Percentiles rank a stretch among this genome's conserved stretches.
Evolutionary conservation across 2,888 invertebrate genomes (phyloP).

Genomic region (Exocentrus adspersus): DNA sequence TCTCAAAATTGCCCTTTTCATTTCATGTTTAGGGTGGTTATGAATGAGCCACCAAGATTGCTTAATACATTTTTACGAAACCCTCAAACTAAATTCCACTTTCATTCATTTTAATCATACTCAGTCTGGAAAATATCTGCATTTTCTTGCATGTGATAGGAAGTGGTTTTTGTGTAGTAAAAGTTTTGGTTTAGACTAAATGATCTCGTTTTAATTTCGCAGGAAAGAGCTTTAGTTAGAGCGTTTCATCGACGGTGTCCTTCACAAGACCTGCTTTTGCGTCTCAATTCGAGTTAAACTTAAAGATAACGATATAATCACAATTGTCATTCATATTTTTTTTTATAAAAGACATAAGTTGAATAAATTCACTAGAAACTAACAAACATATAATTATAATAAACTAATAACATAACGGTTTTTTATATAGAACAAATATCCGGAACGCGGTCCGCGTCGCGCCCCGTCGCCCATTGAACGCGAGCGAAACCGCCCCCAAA

Average conservation of each 20-base stretch:
- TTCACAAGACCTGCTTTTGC: conserved; percentile 53
- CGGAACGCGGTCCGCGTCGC: conserved; percentile 37
- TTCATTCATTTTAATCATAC: background rate
- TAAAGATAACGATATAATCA: conserved; percentile 57
- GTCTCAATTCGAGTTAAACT: conserved; percentile 56
- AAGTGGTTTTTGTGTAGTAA: no score
- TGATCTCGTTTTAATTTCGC: no score
- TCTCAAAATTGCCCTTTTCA: background rate
- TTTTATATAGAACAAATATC: conserved; percentile 56
- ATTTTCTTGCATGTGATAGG: no score
- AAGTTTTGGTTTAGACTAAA: no score
- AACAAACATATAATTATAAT: conserved; percentile 62
- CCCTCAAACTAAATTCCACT: background rate
- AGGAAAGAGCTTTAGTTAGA: conserved; percentile 35
- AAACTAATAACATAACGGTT: conserved; percentile 63
- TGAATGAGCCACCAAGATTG: conserved; percentile 28
- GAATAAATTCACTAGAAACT: conserved; percentile 62
- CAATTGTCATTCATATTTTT: conserved; percentile 53
- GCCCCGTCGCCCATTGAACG: conserved; percentile 25
- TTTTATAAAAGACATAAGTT: conserved; percentile 54
- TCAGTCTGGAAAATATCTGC: no score
- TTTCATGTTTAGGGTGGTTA: background rate
- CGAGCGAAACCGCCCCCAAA: conserved; percentile 41
- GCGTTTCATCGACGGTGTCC: conserved; percentile 30
- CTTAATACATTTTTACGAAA: conserved; percentile 33